phyloP scores from a whole-genome alignment of 2,888 invertebrate species.

The Euclidia mi region DNA sequence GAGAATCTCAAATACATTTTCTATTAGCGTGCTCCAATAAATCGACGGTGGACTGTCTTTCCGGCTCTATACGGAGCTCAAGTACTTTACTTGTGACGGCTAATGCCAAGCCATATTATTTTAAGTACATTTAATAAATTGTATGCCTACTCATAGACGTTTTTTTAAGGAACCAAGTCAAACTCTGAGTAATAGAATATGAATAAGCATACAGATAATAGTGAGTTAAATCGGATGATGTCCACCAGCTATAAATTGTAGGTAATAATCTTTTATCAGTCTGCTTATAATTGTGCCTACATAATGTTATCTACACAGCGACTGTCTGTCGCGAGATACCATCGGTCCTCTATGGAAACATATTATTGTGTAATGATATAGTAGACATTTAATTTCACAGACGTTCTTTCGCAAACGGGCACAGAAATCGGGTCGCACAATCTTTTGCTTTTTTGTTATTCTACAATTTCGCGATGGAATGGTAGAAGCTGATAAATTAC shows the following conservation, averaged over 20 bases:
- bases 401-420: not conserved
- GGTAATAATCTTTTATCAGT: not conserved
- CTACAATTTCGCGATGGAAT: conserved; percentile 9
- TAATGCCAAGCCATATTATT: too few relatives aligned
- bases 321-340: not conserved
- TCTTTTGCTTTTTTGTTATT: conserved; percentile 1
- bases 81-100: too few relatives aligned
- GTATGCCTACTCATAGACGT: too few relatives aligned
- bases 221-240: not conserved
- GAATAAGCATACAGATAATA: too few relatives aligned
- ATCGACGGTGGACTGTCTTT: too few relatives aligned
- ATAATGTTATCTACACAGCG: not conserved
- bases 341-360: not conserved
- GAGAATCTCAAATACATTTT: conserved; percentile 5
- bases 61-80: too few relatives aligned
- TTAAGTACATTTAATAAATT: too few relatives aligned
- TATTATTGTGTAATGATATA: conserved; percentile 2
- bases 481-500: conserved; percentile 31
- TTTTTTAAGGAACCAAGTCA: too few relatives aligned
- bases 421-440: conserved; percentile 1
- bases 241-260: not conserved
- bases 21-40: not conserved
- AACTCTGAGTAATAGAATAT: too few relatives aligned
- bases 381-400: not conserved
- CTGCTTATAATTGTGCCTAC: conserved; percentile 1